Evolutionary conservation across 2,888 invertebrate genomes (phyloP), one percentile per base, ranked within the genome.

Genomic region (Lepidocyrtinus sp.): DNA sequence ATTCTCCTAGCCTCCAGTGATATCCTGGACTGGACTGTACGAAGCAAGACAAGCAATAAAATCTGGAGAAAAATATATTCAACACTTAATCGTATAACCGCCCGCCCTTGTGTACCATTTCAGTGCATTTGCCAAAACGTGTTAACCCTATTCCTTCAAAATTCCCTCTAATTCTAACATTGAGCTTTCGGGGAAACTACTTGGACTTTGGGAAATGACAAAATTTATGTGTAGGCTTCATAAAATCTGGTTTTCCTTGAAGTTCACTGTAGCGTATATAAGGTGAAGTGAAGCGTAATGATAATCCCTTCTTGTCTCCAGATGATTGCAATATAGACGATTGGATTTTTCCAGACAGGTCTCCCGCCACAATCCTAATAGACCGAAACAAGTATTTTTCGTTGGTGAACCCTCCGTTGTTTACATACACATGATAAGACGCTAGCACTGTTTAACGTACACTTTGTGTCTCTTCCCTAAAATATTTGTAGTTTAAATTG

Each of bases 81-180:
- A n/a, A 21, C 12, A 59, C 59, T 59, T 75, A 75, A 67, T 68
- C 75, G 68, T 68, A 61, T 75, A 67, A 75, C 67, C 67, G 75
- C 65, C 65, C 59, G 36, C 26, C 65, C n/a, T 1, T 19, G 59
- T 21, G 19, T 59, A 59, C 21, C 22, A n/a, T 12, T 36, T 21
- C 59, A 15, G 9, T 59, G 19, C 59, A 19, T 1, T 22, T 59
- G 59, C 59, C 59, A 59, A 59, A 59, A 59, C 22, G 21, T 59
- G 59, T 59, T 59, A 21, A 59, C 59, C 59, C 22, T 59, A 59
- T 59, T 59, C 22, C 59, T 59, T 2, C 22, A n/a, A n/a, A n/a
- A n/a, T n/a, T n/a, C n/a, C n/a, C n/a, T n/a, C n/a, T n/a, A n/a
- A n/a, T n/a, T n/a, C n/a, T n/a, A n/a, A n/a, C n/a, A n/a, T n/a